These are phyloP conservation scores for Sesia bembeciformis DNA, from an alignment of 2,888 invertebrate genomes.

Conservation along the genomic window DNA sequence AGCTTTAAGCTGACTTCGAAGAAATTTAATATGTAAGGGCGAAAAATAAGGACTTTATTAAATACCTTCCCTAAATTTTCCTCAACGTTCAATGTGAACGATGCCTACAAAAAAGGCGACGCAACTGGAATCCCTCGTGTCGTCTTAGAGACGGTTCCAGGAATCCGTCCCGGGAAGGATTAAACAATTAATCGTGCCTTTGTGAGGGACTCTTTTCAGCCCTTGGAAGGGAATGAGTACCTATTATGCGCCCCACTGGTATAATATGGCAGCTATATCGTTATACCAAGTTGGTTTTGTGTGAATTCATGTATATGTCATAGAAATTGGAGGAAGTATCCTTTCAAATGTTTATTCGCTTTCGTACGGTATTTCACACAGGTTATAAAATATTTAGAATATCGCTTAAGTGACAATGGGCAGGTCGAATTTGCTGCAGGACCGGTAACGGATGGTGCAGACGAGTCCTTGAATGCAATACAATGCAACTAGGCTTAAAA, in stretches of 20 bases:
- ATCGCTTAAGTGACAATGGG: too few relatives aligned
- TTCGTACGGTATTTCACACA: too few relatives aligned
- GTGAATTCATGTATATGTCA: neutral
- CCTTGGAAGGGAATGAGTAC: slow-evolving; percentile 4
- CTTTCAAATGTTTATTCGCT: too few relatives aligned
- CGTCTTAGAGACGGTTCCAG: slow-evolving; percentile 3
- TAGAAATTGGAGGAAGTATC: too few relatives aligned
- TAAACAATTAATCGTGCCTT: slow-evolving; percentile 32
- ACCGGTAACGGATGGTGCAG: too few relatives aligned
- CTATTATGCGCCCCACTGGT: neutral
- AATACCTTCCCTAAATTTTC: neutral
- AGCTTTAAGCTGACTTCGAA: too few relatives aligned
- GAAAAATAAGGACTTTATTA: too few relatives aligned
- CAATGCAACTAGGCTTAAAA: too few relatives aligned
- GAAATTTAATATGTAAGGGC: too few relatives aligned
- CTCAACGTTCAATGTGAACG: neutral
- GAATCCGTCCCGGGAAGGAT: slow-evolving; percentile 25
- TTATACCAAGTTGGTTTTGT: neutral
- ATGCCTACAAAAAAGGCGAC: neutral
- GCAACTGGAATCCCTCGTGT: neutral
- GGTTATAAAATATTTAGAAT: too few relatives aligned
- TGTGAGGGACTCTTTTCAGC: slow-evolving; percentile 20
- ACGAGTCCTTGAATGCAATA: too few relatives aligned
- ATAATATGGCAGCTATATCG: neutral
- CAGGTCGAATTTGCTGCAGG: too few relatives aligned